Conservation (phyloP, 2,888 invertebrate genomes). For the Oligia strigilis region DNA sequence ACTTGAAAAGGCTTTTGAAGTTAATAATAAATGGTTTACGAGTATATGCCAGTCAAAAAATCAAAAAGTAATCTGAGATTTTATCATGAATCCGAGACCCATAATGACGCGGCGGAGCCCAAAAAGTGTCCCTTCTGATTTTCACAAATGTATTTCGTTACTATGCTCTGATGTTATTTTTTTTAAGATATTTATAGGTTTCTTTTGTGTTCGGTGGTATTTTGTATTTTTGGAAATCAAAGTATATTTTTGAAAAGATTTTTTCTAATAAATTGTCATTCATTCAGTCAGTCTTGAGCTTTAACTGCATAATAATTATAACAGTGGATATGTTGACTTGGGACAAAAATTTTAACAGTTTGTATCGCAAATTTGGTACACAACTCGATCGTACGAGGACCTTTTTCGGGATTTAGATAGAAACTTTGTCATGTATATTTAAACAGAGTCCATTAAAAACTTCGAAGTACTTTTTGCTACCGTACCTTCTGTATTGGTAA, state of each 20-base stretch:
- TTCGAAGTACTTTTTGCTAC: conserved; percentile 56
- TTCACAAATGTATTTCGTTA: conserved; percentile 35
- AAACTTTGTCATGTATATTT: conserved; percentile 68
- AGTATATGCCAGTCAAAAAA: not conserved
- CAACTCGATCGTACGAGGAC: conserved; percentile 55
- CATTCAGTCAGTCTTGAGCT: conserved; percentile 31
- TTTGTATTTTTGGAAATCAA: conserved; percentile 10
- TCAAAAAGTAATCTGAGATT: not conserved
- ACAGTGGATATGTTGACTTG: conserved; percentile 56
- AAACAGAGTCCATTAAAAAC: conserved; percentile 69
- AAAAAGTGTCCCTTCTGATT: conserved; percentile 22
- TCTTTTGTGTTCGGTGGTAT: conserved; percentile 1
- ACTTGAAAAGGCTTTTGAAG: conserved; percentile 15
- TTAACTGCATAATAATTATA: conserved; percentile 37
- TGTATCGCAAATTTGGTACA: conserved; percentile 60
- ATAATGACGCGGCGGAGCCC: conserved; percentile 6
- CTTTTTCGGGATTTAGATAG: conserved; percentile 72
- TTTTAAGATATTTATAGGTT: not conserved
- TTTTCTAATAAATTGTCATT: conserved; percentile 14
- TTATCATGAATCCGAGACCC: conserved; percentile 1
- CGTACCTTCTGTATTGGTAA: conserved; percentile 31
- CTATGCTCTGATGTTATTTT: conserved; percentile 27
- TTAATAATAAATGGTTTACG: conserved; percentile 8
- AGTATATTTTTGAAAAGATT: not conserved
- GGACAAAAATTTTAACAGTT: conserved; percentile 60